These are phyloP conservation scores for Asobara japonica DNA, from an alignment of 1,140 invertebrate genomes.

Conservation along the genomic window DNA sequence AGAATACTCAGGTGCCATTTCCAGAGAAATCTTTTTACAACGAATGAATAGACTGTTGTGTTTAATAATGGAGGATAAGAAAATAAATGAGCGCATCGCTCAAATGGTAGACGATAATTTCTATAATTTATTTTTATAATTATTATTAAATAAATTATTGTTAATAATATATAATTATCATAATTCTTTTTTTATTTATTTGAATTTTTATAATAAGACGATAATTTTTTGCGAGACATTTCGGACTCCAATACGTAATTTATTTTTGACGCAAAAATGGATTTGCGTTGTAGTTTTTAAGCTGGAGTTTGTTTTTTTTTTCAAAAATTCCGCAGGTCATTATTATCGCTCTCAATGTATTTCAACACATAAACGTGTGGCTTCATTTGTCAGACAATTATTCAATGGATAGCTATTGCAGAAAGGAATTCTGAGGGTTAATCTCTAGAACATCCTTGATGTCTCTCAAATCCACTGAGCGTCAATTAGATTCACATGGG, in stretches of 20 bases:
- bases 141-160: too few species aligned
- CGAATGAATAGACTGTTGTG: neutral
- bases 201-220: too few species aligned
- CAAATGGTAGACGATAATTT: neutral
- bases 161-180: too few species aligned
- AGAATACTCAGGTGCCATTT: constrained; percentile 1
- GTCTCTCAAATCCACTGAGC: neutral
- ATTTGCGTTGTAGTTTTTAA: too few species aligned
- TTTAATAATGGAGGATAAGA: neutral
- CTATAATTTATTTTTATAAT: too few species aligned
- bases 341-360: too few species aligned
- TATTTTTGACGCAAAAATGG: too few species aligned
- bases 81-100: neutral
- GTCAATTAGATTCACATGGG: constrained; percentile 9
- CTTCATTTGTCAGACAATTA: neutral
- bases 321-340: neutral
- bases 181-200: too few species aligned
- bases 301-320: neutral
- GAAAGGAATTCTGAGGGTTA: neutral
- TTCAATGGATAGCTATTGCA: neutral
- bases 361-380: neutral
- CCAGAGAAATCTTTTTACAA: constrained; percentile 4
- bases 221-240: too few species aligned
- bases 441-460: neutral
- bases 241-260: too few species aligned